Evolutionary conservation across 2,113 vertebrate species (phyloP).

Genomic region (Todiramphus saurophagus): DNA sequence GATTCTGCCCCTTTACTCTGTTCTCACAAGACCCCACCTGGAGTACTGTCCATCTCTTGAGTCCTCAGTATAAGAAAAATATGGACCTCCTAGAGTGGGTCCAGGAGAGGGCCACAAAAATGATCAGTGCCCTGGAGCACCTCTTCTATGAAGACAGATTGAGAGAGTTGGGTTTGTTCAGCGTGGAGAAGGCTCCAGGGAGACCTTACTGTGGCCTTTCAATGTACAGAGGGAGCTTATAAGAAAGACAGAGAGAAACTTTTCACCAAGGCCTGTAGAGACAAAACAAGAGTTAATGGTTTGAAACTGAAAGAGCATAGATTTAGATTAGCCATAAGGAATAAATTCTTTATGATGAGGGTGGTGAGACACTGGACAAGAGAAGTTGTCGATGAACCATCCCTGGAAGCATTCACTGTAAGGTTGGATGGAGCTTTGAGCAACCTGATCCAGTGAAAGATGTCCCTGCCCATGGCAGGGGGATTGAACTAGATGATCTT

Average conservation of each 20-base stretch:
- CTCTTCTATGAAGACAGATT: not conserved
- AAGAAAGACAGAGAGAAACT: not conserved
- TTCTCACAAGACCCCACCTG: not conserved
- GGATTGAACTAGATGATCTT: not conserved
- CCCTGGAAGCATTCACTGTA: not conserved
- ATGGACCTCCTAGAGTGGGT: accelerated
- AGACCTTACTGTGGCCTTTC: not conserved
- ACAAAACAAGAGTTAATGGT: not conserved
- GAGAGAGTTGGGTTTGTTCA: not conserved
- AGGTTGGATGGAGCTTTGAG: not conserved
- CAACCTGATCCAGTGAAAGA: not conserved
- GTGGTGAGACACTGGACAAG: not conserved
- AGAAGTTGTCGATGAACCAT: not conserved
- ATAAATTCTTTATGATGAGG: not conserved
- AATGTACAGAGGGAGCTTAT: not conserved
- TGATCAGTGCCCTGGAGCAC: not conserved
- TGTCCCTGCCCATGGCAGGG: not conserved
- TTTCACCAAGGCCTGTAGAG: not conserved
- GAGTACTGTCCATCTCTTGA: not conserved
- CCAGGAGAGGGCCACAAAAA: not conserved
- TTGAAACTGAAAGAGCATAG: not conserved
- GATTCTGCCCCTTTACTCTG: not conserved
- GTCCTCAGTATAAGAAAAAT: accelerated
- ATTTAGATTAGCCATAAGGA: not conserved
- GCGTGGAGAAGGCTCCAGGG: not conserved